Conservation (phyloP, 2,888 invertebrate species). For the Epirrhoe alternata region DNA sequence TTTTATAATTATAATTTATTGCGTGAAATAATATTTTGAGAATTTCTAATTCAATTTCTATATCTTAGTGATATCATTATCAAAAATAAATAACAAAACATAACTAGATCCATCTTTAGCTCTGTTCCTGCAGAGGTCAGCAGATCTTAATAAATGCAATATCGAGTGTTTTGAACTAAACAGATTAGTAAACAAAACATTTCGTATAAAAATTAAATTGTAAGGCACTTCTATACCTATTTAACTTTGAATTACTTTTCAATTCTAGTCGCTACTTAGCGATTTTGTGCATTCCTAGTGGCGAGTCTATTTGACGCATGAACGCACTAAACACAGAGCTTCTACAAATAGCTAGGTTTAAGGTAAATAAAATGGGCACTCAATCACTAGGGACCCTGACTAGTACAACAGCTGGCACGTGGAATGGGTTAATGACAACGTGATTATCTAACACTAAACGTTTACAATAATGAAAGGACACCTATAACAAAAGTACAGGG, state of each 20-base stretch:
- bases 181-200: conserved; percentile 63
- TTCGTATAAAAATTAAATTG: conserved; percentile 76
- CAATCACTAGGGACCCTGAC: conserved; percentile 73
- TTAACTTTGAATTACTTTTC: conserved; percentile 69
- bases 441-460: conserved; percentile 57
- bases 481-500: conserved; percentile 27
- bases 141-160: conserved; percentile 76
- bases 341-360: conserved; percentile 50
- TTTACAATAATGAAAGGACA: conserved; percentile 48
- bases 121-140: conserved; percentile 64
- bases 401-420: conserved; percentile 74
- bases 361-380: conserved; percentile 59
- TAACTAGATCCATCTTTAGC: conserved; percentile 56
- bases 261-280: conserved; percentile 46
- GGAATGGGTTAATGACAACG: conserved; percentile 72
- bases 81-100: conserved; percentile 54
- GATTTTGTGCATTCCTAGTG: conserved; percentile 62
- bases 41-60: conserved; percentile 22
- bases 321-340: conserved; percentile 55
- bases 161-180: conserved; percentile 69
- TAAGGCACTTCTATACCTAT: conserved; percentile 83
- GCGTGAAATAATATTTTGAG: conserved; percentile 34
- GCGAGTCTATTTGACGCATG: conserved; percentile 46
- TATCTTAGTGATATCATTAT: conserved; percentile 42
- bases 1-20: background rate